Evolutionary conservation across 1,140 invertebrate species (phyloP).

Genomic region (Brachionus angularis): DNA sequence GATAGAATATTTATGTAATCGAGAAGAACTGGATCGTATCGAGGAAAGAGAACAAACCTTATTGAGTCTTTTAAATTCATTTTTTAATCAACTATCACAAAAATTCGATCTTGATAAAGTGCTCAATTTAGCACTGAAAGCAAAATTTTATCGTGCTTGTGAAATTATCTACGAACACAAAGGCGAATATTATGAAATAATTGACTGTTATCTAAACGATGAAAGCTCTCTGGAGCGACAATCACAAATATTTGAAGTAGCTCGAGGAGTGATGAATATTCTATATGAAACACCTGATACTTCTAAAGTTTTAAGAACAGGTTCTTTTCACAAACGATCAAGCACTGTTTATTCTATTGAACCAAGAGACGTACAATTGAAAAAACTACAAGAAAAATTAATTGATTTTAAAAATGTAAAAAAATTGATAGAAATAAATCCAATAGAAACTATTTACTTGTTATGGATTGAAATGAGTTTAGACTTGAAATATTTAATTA

Average conservation of each 20-base stretch:
- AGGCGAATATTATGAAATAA: constrained; percentile 62
- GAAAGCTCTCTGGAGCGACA: neutral
- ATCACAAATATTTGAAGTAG: constrained; percentile 21
- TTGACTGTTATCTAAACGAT: constrained; percentile 64
- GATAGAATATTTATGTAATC: constrained; percentile 44
- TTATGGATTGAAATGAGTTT: constrained; percentile 32
- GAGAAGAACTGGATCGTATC: constrained; percentile 61
- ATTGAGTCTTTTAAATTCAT: constrained; percentile 60
- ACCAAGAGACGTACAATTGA: constrained; percentile 31
- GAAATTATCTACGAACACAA: constrained; percentile 64
- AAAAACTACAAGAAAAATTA: constrained; percentile 30
- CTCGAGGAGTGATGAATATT: neutral
- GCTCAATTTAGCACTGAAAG: constrained; percentile 63
- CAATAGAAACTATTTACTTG: constrained; percentile 27
- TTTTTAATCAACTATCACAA: constrained; percentile 61
- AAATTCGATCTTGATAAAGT: constrained; percentile 62
- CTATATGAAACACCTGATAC: constrained; percentile 45
- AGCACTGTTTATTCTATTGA: neutral
- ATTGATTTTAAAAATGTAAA: neutral
- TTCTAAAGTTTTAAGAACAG: neutral
- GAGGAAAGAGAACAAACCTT: constrained; percentile 75
- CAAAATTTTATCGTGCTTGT: constrained; percentile 67
- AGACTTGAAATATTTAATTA: neutral
- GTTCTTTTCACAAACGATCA: neutral
- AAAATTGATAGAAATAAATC: neutral